A percentile compares a stretch with the other conserved stretches of the same genome.
phyloP scores from a whole-genome alignment of 1,140 invertebrate genomes.

The Centruroides vittatus region DNA sequence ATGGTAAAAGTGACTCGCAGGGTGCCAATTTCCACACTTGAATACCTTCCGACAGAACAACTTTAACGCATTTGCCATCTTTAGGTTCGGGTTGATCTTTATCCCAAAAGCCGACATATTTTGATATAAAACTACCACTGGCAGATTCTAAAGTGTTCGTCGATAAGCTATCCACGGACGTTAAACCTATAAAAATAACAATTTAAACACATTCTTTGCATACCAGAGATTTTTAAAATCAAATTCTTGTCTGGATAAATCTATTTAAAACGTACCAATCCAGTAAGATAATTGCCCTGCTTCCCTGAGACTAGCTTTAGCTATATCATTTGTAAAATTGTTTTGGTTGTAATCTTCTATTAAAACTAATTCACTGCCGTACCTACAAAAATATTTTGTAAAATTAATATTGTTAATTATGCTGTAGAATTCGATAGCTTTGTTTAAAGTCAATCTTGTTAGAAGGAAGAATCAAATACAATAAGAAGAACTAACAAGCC shows the following conservation, averaged over 20 bases:
- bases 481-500: too few species aligned
- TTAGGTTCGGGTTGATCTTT: constrained; percentile 61
- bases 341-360: constrained; percentile 79
- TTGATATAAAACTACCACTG: constrained; percentile 73
- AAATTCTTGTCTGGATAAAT: not conserved
- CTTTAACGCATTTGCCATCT: constrained; percentile 71
- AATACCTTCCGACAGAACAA: constrained; percentile 38
- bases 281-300: constrained; percentile 21
- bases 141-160: constrained; percentile 89
- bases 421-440: too few species aligned
- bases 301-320: constrained; percentile 30
- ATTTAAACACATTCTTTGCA: not conserved
- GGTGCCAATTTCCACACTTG: constrained; percentile 87
- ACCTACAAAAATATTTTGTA: constrained; percentile 39
- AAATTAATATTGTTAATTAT: too few species aligned
- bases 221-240: not conserved
- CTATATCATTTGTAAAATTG: constrained; percentile 71
- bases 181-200: constrained; percentile 46
- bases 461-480: too few species aligned
- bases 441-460: too few species aligned
- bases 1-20: constrained; percentile 83
- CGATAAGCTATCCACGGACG: constrained; percentile 74
- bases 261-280: constrained; percentile 17
- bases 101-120: constrained; percentile 57
- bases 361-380: constrained; percentile 79